These are phyloP conservation scores for Strigamia transsilvanica DNA, from an alignment of 2,888 invertebrate genomes.

Conservation along the genomic window DNA sequence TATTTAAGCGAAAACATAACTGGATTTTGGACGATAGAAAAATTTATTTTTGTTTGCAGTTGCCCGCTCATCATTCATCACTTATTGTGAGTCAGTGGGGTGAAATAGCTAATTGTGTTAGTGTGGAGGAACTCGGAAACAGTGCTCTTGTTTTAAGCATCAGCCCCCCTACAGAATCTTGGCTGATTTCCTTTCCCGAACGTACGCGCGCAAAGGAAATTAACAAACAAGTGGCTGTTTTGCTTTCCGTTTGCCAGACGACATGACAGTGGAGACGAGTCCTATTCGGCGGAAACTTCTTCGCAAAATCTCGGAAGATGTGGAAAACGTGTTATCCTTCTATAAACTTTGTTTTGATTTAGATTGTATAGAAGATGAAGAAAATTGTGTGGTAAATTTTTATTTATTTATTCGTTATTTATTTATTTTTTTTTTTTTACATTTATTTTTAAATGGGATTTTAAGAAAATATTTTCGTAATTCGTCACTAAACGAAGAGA, in stretches of 20 bases:
- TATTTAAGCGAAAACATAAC: background rate
- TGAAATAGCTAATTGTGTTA: background rate
- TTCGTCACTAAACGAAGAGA: background rate
- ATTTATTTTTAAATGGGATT: background rate
- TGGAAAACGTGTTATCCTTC: background rate
- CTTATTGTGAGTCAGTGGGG: slow-evolving; percentile 3
- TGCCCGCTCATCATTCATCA: background rate
- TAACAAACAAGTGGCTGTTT: slow-evolving; percentile 25
- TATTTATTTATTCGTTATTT: too few species aligned
- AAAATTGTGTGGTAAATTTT: slow-evolving; percentile 70
- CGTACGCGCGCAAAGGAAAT: background rate
- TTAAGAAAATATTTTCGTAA: background rate
- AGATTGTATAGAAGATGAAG: slow-evolving; percentile 61
- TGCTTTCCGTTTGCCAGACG: background rate
- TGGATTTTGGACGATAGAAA: background rate
- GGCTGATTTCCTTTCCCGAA: background rate
- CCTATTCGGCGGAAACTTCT: background rate
- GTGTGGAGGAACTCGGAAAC: background rate
- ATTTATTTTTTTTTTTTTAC: slow-evolving; percentile 58
- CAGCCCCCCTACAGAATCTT: background rate
- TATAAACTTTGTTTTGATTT: slow-evolving; percentile 44
- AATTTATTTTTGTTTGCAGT: background rate
- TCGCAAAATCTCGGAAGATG: slow-evolving; percentile 5
- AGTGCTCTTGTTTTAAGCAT: background rate
- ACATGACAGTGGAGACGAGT: slow-evolving; percentile 16